A percentile compares a stretch with the other conserved stretches of the same genome.
Evolutionary conservation across 2,113 vertebrate genomes (phyloP).

Genomic region (Gymnobelideus leadbeateri): DNA sequence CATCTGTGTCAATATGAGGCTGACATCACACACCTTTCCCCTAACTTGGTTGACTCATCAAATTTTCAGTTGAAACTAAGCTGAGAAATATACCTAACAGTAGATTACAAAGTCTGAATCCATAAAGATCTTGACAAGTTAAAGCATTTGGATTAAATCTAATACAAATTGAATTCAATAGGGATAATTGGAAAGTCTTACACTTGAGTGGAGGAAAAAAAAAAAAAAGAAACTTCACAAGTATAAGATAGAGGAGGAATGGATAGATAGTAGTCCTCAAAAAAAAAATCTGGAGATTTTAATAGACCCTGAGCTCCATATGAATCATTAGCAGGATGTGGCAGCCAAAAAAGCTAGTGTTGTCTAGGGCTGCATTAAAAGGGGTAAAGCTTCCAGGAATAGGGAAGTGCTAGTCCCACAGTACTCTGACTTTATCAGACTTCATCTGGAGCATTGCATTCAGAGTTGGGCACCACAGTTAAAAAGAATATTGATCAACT

Average conservation of each 20-base stretch:
- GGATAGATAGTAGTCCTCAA: neutral
- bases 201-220: neutral
- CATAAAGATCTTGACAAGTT: neutral
- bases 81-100: neutral
- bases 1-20: neutral
- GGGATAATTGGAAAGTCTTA: neutral
- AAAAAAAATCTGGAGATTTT: neutral
- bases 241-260: neutral
- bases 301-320: neutral
- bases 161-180: neutral
- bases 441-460: neutral
- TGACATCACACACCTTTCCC: neutral
- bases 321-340: neutral
- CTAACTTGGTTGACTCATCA: neutral
- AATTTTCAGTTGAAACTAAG: neutral
- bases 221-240: neutral
- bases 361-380: neutral
- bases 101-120: neutral
- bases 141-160: neutral
- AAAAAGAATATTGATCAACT: neutral
- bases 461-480: neutral
- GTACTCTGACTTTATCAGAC: neutral
- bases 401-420: neutral
- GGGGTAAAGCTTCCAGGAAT: neutral
- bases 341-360: neutral